Evolutionary conservation across 2,113 vertebrate species (phyloP), one percentile per base, ranked within the genome.

Genomic region (Nothobranchius kuhntae): DNA sequence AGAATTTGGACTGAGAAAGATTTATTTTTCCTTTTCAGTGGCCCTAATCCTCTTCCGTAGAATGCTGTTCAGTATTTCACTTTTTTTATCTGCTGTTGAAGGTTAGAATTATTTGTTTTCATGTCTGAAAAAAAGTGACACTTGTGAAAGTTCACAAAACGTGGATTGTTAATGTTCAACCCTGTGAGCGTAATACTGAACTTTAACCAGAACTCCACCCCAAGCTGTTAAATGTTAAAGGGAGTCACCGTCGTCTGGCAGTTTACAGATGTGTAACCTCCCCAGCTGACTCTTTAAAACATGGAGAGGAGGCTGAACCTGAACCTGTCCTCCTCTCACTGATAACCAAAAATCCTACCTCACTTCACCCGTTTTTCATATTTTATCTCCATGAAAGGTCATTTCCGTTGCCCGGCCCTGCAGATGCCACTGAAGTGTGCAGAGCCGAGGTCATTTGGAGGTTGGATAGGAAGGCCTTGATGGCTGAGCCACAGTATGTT

Each of bases 291-390:
- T 9, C 73, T 71, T 80, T 72, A 64, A 69, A 77, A 74, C 68
- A 78, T 69, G 68, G 13, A 46, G 57, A 21, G 70, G 60, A 67
- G 75, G 65, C 13, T 35, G 68, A 64, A 53, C 58, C 71, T 35
- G 66, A 64, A 53, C 58, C 71, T 0, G n/a, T 68, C 66, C 66
- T 57, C 58, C 59, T 72, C 54, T 40, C 73, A 65, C 71, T 12
- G 75, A 83, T 88, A 85, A 80, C 61, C 73, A 58, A 60, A 70
- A 73, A 74, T 86, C 82, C 82, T 76, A 78, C 86, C 87, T 86
- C 85, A 90, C 82, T 74, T 68, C 71, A 85, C 88, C 78, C 73
- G 84, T 88, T 85, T 76, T 72, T 73, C 63, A 57, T 47, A 54
- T 73, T 71, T 71, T 81, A 86, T 87, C 80, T 85, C 73, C 62